Base-by-base conservation (phyloP, 1,140 invertebrate genomes). In the Meteorus sp. region DNA sequence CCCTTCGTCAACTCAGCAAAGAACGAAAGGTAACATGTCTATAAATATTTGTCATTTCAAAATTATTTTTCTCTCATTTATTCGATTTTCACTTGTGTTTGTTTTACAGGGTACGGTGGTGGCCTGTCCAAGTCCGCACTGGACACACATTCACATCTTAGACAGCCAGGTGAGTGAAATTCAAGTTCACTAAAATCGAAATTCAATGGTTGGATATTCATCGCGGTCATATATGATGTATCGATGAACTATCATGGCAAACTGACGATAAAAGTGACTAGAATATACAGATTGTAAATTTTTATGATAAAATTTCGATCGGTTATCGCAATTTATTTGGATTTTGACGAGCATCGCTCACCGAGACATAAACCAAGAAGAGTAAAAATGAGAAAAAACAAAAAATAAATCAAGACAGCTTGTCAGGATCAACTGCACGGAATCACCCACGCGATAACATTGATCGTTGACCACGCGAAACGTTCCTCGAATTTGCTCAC, bases 121-220 rank as follows among this genome's bases (percentile, higher is more conserved):
- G 91, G 92, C 81, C 85, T 88, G 77, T 84, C 85, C 37, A 92
- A 93, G 80, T 86, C 89, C 64, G 87, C 88, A 58, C 77, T 92
- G 70, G 91, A 93, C 77, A 87, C 90, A 53, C 91, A 93, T 77
- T 86, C 88, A 67, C 91, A 93, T 83, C 84, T 93, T 64, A 84
- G 91, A 75, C 91, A 93, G 82, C 90, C 90, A 83, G 90, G 90
- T 92, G 81, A 77, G 70, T 76, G 8, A 37, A 22, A 15, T 33
- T 45, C n/a, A n/a, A n/a, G n/a, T n/a, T n/a, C n/a, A n/a, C n/a
- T n/a, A n/a, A n/a, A n/a, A n/a, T n/a, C n/a, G n/a, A n/a, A n/a
- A n/a, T n/a, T n/a, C n/a, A n/a, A n/a, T n/a, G n/a, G n/a, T n/a
- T n/a, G n/a, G n/a, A n/a, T n/a, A n/a, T n/a, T n/a, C n/a, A n/a